Base-by-base conservation (phyloP, 2,888 invertebrate genomes). In the Hyppa rectilinea region DNA sequence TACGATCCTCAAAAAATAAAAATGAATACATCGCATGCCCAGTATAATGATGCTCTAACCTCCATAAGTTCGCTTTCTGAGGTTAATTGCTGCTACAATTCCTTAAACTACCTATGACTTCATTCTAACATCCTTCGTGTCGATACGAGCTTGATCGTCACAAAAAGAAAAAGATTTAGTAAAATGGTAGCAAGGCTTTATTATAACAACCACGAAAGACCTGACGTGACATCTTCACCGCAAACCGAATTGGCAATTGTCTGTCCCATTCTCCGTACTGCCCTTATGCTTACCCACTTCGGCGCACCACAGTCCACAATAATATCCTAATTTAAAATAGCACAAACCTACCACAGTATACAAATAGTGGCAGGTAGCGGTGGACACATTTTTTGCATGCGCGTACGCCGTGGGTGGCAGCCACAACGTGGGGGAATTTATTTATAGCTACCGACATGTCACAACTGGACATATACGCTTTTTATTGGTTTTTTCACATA, bases 361-460 rank as follows among this genome's bases (percentile, higher is more conserved):
- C 86, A 80, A 83, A 83, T 84, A 83, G 75, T 71, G 75, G 82
- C 83, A 83, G 82, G 82, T 87, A 82, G 70, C 69, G 69, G 86
- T 82, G 79, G 81, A 80, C 83, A 80, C 71, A 83, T 88, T 89
- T 89, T 90, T 89, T 90, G 90, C 90, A 88, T 87, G 86, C 89
- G 88, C 81, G 10, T 43, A 77, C 90, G 84, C 89, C 74, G 88
- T 89, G 90, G 90, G 90, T 90, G 90, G 89, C 83, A 78, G 71
- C 83, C 85, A 85, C 85, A 89, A 84, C 79, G 82, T 83, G 78
- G 85, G 87, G 87, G 87, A 86, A 89, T 88, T 86, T 88, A 89
- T 90, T 89, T 89, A 89, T 89, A 81, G 90, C 88, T 88, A 87
- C 88, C 83, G 85, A 88, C 90, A 88, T 86, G 84, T 87, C 87